phyloP scores from a whole-genome alignment of 1,140 invertebrate species.

The Homalodisca vitripennis region DNA sequence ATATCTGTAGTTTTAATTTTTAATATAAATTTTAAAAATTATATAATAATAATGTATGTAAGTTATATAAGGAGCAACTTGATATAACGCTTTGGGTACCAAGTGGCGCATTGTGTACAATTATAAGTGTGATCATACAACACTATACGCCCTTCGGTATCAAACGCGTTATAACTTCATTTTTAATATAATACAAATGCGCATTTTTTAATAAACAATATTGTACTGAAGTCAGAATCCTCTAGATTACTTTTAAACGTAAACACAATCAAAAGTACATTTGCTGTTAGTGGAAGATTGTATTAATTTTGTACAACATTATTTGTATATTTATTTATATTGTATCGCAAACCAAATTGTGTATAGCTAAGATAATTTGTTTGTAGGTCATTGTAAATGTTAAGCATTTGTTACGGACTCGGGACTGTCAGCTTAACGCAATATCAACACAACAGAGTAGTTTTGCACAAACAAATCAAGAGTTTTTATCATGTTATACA shows the following conservation, averaged over 20 bases:
- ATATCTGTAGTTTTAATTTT: too few species aligned
- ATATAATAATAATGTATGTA: too few species aligned
- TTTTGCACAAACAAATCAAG: conserved; percentile 31
- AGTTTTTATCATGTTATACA: conserved; percentile 31
- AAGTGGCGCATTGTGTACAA: too few species aligned
- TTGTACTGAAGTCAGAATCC: conserved; percentile 1
- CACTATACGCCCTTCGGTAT: too few species aligned
- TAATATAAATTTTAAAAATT: too few species aligned
- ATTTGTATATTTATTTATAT: not conserved
- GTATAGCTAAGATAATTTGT: conserved; percentile 12
- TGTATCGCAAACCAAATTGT: not conserved
- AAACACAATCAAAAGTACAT: not conserved
- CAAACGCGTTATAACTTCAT: too few species aligned
- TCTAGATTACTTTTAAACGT: not conserved
- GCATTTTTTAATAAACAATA: too few species aligned
- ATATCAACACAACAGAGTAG: conserved; percentile 27
- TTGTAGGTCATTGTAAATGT: conserved; percentile 14
- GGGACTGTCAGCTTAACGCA: conserved; percentile 22
- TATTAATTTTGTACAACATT: not conserved
- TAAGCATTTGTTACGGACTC: conserved; percentile 26
- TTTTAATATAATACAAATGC: too few species aligned
- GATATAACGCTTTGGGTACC: too few species aligned
- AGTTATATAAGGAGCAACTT: too few species aligned
- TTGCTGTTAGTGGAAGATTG: not conserved
- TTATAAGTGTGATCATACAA: too few species aligned